Conservation (phyloP, 1,140 invertebrate genomes). For the Drosophila pseudoobscura region DNA sequence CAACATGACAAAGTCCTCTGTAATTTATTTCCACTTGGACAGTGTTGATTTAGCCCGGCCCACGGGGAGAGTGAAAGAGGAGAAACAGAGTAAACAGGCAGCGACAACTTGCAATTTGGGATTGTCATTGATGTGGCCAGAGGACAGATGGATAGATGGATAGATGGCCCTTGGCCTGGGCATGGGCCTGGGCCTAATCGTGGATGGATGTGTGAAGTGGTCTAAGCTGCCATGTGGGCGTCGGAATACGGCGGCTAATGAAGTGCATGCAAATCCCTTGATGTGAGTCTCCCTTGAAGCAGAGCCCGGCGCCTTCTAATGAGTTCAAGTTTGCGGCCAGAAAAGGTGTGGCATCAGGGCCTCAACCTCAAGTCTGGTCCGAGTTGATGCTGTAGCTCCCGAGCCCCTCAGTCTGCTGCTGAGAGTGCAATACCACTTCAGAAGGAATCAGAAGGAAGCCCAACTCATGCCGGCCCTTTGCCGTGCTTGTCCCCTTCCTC, state of each 20-base stretch:
- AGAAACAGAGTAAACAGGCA: conserved; percentile 42
- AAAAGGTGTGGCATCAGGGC: conserved; percentile 49
- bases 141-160: conserved; percentile 13
- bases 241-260: conserved; percentile 67
- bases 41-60: conserved; percentile 57
- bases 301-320: conserved; percentile 52
- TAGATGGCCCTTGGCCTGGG: neutral
- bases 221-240: conserved; percentile 33
- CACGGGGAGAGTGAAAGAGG: conserved; percentile 9
- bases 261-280: conserved; percentile 74
- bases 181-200: no score
- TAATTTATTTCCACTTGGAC: conserved; percentile 69
- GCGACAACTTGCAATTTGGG: conserved; percentile 62
- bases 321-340: conserved; percentile 59
- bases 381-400: conserved; percentile 23
- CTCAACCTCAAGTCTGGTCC: conserved; percentile 28
- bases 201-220: no score
- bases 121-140: conserved; percentile 70
- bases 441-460: conserved; percentile 13
- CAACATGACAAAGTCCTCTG: conserved; percentile 75
- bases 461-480: neutral
- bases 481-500: conserved; percentile 11
- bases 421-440: conserved; percentile 43
- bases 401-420: conserved; percentile 33
- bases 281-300: conserved; percentile 14